A percentile compares a stretch with the other conserved stretches of the same genome.
Conservation (phyloP, 2,797 vertebrate genomes). For the Falco columbarius region DNA sequence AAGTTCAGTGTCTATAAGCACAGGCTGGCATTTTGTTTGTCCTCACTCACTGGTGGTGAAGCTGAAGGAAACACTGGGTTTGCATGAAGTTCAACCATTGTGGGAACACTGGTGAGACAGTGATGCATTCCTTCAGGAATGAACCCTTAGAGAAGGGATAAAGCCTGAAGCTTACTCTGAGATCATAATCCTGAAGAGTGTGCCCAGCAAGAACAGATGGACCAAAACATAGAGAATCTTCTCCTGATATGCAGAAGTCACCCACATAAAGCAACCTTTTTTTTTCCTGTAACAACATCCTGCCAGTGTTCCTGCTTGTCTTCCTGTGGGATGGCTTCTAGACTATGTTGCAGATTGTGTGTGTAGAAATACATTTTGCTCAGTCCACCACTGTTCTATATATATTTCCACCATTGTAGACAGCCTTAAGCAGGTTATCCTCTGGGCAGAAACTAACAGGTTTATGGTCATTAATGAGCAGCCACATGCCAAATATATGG, state of each 20-base stretch:
- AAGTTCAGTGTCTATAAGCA: not conserved
- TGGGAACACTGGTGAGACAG: conserved; percentile 82
- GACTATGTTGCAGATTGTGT: not conserved
- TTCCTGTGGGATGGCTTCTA: not conserved
- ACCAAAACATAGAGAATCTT: not conserved
- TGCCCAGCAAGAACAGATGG: not conserved
- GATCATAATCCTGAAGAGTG: not conserved
- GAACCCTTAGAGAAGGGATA: conserved; percentile 53
- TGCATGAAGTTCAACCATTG: conserved; percentile 76
- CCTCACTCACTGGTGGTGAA: not conserved
- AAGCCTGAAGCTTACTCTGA: not conserved
- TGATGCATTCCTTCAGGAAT: conserved; percentile 79
- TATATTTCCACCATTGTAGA: not conserved
- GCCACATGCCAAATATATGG: not conserved
- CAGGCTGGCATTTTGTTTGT: not conserved
- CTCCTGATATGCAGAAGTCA: not conserved
- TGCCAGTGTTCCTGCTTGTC: not conserved
- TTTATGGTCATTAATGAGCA: not conserved
- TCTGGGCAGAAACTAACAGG: not conserved
- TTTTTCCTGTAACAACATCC: not conserved
- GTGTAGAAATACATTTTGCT: not conserved
- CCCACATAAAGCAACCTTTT: not conserved
- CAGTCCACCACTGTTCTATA: not conserved
- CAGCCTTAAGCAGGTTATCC: not conserved
- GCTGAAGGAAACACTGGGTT: not conserved